Evolutionary conservation across 37 sponge, comb jelly and placozoan genomes (phyloP).

Genomic region (Cliona cf. orientalis): DNA sequence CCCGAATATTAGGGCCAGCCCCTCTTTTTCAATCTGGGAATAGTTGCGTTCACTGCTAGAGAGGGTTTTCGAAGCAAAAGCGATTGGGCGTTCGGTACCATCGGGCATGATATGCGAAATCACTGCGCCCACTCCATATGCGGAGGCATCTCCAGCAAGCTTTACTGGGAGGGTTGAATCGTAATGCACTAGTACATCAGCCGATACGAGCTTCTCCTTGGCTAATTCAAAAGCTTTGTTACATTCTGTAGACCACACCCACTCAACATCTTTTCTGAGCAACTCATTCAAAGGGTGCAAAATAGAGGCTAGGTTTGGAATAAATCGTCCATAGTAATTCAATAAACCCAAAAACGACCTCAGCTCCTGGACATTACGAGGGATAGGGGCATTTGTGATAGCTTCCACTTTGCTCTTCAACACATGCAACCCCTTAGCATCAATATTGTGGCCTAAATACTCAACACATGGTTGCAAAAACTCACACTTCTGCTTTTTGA

Average conservation of each 20-base stretch:
- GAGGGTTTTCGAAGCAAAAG: constrained; percentile 10
- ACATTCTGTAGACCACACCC: constrained; percentile 41
- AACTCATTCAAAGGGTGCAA: constrained; percentile 45
- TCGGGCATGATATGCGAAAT: constrained; percentile 51
- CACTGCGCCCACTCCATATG: constrained; percentile 64
- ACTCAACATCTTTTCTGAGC: not conserved
- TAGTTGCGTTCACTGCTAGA: not conserved
- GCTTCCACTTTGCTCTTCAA: constrained; percentile 11
- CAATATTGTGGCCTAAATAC: constrained; percentile 42
- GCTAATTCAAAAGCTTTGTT: constrained; percentile 25
- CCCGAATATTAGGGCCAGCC: not conserved
- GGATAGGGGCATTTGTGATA: constrained; percentile 28
- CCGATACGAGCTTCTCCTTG: constrained; percentile 22
- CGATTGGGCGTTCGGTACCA: constrained; percentile 40
- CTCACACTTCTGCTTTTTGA: constrained; percentile 30
- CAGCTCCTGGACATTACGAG: constrained; percentile 31
- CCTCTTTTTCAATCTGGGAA: not conserved
- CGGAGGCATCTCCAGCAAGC: constrained; percentile 41
- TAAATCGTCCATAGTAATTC: constrained; percentile 50
- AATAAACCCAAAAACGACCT: constrained; percentile 55
- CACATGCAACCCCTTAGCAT: constrained; percentile 35
- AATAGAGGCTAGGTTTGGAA: constrained; percentile 32
- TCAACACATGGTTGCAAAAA: constrained; percentile 27
- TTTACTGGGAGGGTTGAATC: constrained; percentile 27
- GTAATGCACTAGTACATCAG: constrained; percentile 42